phyloP scores from a whole-genome alignment of 1,140 invertebrate genomes.

The Hycleus cichorii region DNA sequence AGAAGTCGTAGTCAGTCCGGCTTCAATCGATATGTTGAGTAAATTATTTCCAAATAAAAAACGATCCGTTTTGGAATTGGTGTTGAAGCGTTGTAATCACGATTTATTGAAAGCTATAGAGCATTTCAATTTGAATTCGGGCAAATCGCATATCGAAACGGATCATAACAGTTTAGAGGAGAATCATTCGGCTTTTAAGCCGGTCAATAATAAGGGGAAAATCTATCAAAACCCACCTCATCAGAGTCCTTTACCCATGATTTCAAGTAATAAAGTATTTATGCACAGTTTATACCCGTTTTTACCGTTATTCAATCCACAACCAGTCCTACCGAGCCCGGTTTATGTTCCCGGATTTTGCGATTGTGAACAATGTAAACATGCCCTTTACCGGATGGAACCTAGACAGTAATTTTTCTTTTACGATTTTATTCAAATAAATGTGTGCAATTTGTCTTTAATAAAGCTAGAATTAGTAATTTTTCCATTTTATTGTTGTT shows the following conservation, averaged over 20 bases:
- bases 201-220: constrained; percentile 25
- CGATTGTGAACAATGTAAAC: constrained; percentile 39
- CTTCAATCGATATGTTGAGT: constrained; percentile 74
- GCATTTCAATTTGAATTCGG: constrained; percentile 35
- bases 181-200: constrained; percentile 34
- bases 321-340: constrained; percentile 36
- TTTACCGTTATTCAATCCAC: constrained; percentile 37
- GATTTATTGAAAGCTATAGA: constrained; percentile 38
- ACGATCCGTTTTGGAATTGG: constrained; percentile 76
- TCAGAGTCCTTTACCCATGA: constrained; percentile 29
- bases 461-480: neutral
- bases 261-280: constrained; percentile 36
- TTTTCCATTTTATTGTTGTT: too few relatives aligned
- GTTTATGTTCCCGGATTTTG: constrained; percentile 40
- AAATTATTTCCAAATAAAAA: constrained; percentile 83
- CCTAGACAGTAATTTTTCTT: neutral
- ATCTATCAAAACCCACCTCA: constrained; percentile 22
- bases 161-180: constrained; percentile 19
- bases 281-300: constrained; percentile 40
- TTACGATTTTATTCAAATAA: neutral
- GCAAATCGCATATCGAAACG: constrained; percentile 9
- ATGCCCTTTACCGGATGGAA: constrained; percentile 7
- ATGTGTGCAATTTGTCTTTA: neutral
- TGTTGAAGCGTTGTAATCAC: constrained; percentile 39
- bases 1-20: constrained; percentile 45